A percentile compares a stretch with the other conserved stretches of the same genome.
phyloP scores from a whole-genome alignment of 2,888 invertebrate genomes.

The Caenorhabditis sinica region DNA sequence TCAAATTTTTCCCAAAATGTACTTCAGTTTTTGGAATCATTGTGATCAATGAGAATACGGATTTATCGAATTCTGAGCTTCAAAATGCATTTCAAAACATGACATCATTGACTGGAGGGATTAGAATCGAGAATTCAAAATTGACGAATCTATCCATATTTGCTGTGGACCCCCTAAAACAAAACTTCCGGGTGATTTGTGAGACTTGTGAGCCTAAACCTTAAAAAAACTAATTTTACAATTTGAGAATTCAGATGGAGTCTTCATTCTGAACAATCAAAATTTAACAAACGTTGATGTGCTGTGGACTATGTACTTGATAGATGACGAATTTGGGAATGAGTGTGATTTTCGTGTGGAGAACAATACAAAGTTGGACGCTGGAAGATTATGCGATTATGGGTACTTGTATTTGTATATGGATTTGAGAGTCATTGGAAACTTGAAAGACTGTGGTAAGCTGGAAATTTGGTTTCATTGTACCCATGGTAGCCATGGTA shows the following conservation, averaged over 20 bases:
- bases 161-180: not conserved
- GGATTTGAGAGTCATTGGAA: constrained; percentile 2
- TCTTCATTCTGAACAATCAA: constrained; percentile 1
- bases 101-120: not conserved
- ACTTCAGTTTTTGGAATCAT: not conserved
- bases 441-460: constrained; percentile 25
- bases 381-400: not conserved
- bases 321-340: not conserved
- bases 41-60: not conserved
- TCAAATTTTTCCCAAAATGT: constrained; percentile 19
- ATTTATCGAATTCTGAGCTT: not conserved
- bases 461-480: not conserved
- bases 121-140: constrained; percentile 3
- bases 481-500: too few relatives aligned
- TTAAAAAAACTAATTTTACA: too few relatives aligned
- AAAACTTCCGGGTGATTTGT: not conserved
- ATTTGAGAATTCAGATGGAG: constrained; percentile 13
- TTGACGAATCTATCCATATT: not conserved
- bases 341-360: not conserved
- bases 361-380: constrained; percentile 4
- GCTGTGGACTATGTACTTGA: not conserved
- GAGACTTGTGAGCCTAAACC: not conserved
- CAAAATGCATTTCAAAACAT: not conserved
- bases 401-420: not conserved
- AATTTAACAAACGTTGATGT: not conserved